phyloP scores from a whole-genome alignment of 2,888 invertebrate genomes.

The Lysandra bellargus region DNA sequence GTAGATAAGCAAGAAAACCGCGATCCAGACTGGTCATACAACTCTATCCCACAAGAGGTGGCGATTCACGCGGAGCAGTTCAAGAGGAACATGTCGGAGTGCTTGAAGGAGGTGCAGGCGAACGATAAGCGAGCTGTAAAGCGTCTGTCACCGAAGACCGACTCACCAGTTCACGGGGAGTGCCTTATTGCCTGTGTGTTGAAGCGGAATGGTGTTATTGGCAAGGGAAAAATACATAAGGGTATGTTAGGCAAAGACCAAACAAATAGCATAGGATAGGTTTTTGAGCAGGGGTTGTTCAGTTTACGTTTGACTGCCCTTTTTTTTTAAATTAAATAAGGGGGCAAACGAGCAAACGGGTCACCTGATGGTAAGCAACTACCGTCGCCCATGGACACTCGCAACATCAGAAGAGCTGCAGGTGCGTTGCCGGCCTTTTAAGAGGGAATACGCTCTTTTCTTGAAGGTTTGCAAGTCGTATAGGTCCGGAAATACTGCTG shows the following conservation, averaged over 20 bases:
- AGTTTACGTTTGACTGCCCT: too few species aligned
- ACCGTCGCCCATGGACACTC: too few species aligned
- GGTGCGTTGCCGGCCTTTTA: too few species aligned
- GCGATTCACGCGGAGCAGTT: slow-evolving; percentile 58
- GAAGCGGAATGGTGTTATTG: slow-evolving; percentile 66
- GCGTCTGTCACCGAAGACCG: slow-evolving; percentile 61
- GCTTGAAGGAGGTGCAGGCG: slow-evolving; percentile 65
- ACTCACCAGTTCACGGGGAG: slow-evolving; percentile 69
- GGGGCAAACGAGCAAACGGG: too few species aligned
- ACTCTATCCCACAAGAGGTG: slow-evolving; percentile 57
- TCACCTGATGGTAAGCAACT: too few species aligned
- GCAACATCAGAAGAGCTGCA: too few species aligned
- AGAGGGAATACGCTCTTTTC: too few species aligned
- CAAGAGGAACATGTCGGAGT: slow-evolving; percentile 69
- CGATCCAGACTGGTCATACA: slow-evolving; percentile 80
- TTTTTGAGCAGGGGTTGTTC: too few species aligned
- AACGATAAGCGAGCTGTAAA: slow-evolving; percentile 57
- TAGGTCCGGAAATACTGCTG: too few species aligned
- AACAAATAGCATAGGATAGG: neutral
- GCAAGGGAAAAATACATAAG: slow-evolving; percentile 65
- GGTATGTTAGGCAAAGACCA: slow-evolving; percentile 47
- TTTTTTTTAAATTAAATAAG: too few species aligned
- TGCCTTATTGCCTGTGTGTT: slow-evolving; percentile 72
- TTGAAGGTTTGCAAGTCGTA: too few species aligned
- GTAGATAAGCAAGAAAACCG: slow-evolving; percentile 36